These are phyloP conservation scores for Artemia sp. DNA, from an alignment of 2,888 invertebrate genomes.

Conservation along the genomic window DNA sequence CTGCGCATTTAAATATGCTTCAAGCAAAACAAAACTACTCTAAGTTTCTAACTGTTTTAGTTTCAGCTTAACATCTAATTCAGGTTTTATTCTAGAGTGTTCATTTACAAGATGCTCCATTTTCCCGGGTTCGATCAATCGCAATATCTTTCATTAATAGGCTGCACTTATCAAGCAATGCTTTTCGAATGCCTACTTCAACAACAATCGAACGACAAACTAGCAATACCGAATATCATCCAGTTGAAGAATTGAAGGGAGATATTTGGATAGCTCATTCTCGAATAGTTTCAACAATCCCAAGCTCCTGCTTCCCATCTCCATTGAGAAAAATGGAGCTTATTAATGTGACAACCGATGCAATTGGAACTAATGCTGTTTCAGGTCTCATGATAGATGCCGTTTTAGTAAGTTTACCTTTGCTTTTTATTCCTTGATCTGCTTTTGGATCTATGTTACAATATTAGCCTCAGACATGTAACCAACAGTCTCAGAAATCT, in stretches of 20 bases:
- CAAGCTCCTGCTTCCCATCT: constrained; percentile 21
- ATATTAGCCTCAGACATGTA: too few species aligned
- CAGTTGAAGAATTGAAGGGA: constrained; percentile 1
- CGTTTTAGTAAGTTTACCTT: background rate
- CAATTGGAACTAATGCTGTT: constrained; percentile 18
- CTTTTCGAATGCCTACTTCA: background rate
- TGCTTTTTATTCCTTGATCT: too few species aligned
- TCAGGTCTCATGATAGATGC: constrained; percentile 14
- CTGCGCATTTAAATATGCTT: too few species aligned
- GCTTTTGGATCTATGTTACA: too few species aligned
- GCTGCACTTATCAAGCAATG: background rate
- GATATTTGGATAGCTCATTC: constrained; percentile 1
- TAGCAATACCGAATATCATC: background rate
- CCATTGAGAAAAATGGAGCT: constrained; percentile 17
- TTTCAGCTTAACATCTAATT: too few species aligned
- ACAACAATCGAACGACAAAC: background rate
- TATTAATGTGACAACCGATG: constrained; percentile 18
- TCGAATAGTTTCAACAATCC: background rate
- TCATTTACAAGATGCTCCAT: constrained; percentile 13
- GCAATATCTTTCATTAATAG: background rate
- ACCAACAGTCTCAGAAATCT: too few species aligned
- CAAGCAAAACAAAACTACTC: too few species aligned
- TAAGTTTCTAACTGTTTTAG: too few species aligned
- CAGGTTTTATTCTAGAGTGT: background rate
- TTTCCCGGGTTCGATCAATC: background rate